A percentile compares a stretch with the other conserved stretches of the same genome.
Conservation (phyloP, 2,888 invertebrate genomes). For the Cancer borealis region DNA sequence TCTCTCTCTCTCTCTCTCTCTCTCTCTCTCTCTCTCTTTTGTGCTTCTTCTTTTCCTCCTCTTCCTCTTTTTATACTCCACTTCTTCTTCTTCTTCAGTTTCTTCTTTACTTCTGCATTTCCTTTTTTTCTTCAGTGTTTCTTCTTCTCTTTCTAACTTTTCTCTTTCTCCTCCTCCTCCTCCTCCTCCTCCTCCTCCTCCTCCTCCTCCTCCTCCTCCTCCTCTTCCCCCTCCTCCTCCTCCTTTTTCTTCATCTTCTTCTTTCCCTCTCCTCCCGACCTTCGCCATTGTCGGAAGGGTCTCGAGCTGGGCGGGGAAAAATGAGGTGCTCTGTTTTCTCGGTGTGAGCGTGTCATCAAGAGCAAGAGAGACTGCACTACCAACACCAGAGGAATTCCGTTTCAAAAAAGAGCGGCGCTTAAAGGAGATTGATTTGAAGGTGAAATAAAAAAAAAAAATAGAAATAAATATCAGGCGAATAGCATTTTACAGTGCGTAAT, state of each 20-base stretch:
- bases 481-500: not conserved
- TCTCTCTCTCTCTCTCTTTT: not conserved
- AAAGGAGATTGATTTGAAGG: not conserved
- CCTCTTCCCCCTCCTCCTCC: not conserved
- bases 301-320: not conserved
- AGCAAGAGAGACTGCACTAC: slow-evolving; percentile 12
- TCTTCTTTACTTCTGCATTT: not conserved
- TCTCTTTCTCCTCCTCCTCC: not conserved
- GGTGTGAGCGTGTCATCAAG: slow-evolving; percentile 9
- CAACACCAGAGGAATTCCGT: not conserved
- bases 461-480: no score
- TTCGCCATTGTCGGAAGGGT: not conserved
- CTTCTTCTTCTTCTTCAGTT: not conserved
- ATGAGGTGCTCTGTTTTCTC: not conserved
- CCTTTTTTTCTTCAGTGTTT: not conserved
- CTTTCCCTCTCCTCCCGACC: not conserved
- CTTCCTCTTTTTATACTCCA: not conserved
- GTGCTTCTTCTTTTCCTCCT: not conserved
- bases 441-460: not conserved
- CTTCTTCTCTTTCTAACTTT: not conserved
- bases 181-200: no score
- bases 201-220: not conserved
- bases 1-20: no score
- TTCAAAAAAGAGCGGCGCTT: not conserved
- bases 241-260: not conserved